Evolutionary conservation across 2,888 invertebrate species (phyloP), one percentile per base, ranked within the genome.

Genomic region (Drosophila peninsularis): DNA sequence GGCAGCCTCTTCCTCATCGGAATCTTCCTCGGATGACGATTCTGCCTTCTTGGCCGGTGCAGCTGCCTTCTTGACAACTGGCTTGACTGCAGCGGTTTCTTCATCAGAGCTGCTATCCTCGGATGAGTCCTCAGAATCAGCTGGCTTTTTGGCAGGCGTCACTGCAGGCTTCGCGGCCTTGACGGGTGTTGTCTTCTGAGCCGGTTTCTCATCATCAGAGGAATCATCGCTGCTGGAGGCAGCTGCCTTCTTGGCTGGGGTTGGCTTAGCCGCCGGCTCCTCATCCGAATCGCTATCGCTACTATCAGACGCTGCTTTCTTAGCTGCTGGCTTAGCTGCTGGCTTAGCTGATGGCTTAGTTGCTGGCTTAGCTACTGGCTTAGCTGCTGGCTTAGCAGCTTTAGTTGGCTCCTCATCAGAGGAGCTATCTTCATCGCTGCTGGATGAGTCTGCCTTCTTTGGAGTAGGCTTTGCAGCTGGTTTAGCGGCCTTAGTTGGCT

Each of bases 391-490:
- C 54, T 57, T 67, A 2, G 54, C 55, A 42, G 27, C 27, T 30
- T 30, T 30, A 9, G 5, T 9, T 30, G 1, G 10, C 2, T 30
- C 91, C 34, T 91, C 91, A 50, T 93, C 93, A 14, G 92, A 91
- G 39, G 91, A 91, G 68, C 90, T 92, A 21, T 93, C 93, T 19
- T 93, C 93, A 13, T 93, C 93, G 62, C 92, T 78, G 13, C 75
- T 92, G 30, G 93, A 93, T 62, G 69, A 55, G 0, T 66, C 79
- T 27, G 75, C 88, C 82, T 75, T 85, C 86, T 75, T 90, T 0
- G 67, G 42, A 11, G 62, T 19, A 6, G 65, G 14, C 36, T 61
- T 65, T 27, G 45, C 32, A 21, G 50, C 42, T 27, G 60, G 6
- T 37, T 65, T 65, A 7, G 42, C 30, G 49, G 54, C 52, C 45